phyloP scores from a whole-genome alignment of 2,888 invertebrate genomes.

The Oxytorus armatus region DNA sequence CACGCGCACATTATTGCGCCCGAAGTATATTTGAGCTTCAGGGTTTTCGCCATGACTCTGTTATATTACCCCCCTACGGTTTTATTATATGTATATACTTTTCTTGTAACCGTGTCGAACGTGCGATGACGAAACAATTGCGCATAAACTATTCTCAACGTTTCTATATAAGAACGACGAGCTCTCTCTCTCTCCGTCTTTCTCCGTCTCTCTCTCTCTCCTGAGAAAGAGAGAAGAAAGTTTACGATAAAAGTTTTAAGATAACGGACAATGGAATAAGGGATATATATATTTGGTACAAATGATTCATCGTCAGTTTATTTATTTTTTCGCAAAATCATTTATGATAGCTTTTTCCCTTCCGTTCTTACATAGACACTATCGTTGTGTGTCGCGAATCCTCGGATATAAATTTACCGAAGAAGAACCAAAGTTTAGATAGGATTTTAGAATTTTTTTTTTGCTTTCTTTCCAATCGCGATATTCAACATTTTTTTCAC shows the following conservation, averaged over 20 bases:
- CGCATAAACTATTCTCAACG: constrained; percentile 20
- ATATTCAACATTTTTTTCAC: too few relatives aligned
- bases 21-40: not conserved
- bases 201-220: too few relatives aligned
- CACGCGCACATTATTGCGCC: constrained; percentile 2
- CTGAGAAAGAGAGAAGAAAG: too few relatives aligned
- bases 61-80: not conserved
- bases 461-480: too few relatives aligned
- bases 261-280: constrained; percentile 18
- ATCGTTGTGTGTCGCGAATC: too few relatives aligned
- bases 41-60: too few relatives aligned
- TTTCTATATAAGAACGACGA: constrained; percentile 5
- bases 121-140: constrained; percentile 41
- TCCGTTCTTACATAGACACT: not conserved
- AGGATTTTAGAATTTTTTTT: too few relatives aligned
- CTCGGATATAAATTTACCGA: too few relatives aligned
- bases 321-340: not conserved
- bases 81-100: constrained; percentile 7
- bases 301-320: constrained; percentile 16
- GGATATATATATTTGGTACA: not conserved
- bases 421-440: too few relatives aligned
- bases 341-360: not conserved
- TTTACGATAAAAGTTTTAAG: constrained; percentile 10
- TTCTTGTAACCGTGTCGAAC: constrained; percentile 21
- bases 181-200: too few relatives aligned